phyloP scores from a whole-genome alignment of 2,113 vertebrate genomes.

The Uria lomvia region DNA sequence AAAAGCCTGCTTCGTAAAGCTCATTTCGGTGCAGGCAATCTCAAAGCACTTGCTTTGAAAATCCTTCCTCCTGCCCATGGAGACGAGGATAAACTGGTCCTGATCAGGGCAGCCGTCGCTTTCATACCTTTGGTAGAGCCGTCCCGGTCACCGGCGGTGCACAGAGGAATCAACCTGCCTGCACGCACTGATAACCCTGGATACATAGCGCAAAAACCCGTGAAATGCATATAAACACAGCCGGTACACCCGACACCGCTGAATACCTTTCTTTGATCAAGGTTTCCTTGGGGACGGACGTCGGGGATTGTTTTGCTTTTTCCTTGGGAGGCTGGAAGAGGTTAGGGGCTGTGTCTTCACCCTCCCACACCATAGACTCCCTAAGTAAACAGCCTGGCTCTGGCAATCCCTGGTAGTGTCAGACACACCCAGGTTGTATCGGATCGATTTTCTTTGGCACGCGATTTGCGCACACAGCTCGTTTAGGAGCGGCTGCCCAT shows the following conservation, averaged over 20 bases:
- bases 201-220: neutral
- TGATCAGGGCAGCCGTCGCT: neutral
- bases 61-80: neutral
- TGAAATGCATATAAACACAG: neutral
- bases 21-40: neutral
- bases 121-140: neutral
- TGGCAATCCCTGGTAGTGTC: neutral
- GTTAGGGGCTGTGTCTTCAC: neutral
- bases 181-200: neutral
- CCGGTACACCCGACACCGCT: neutral
- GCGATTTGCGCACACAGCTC: neutral
- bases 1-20: constrained; percentile 42
- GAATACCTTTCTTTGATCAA: neutral
- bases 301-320: neutral
- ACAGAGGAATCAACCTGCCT: neutral
- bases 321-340: neutral
- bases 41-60: neutral
- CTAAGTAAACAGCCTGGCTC: neutral
- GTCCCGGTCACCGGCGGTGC: neutral
- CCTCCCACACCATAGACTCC: neutral
- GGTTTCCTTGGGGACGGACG: neutral
- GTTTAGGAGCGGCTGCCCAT: neutral
- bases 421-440: neutral
- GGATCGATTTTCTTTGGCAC: neutral
- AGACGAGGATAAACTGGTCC: neutral